phyloP scores from a whole-genome alignment of 2,113 vertebrate genomes.

The Pipa parva region DNA sequence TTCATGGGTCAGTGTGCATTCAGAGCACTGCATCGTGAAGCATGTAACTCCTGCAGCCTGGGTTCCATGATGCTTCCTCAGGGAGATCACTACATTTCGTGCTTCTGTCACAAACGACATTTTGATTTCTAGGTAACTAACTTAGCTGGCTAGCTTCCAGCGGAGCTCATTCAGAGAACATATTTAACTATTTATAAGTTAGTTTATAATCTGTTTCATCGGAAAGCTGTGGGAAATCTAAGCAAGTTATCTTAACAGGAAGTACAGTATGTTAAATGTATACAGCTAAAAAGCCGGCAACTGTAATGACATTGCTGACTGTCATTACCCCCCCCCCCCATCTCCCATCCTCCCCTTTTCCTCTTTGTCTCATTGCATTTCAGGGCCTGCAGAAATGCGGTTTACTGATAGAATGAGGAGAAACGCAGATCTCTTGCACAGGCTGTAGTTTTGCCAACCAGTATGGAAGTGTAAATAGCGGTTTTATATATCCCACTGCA shows the following conservation, averaged over 20 bases:
- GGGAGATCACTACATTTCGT: conserved; percentile 23
- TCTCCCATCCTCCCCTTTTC: not conserved
- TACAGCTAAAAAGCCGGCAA: conserved; percentile 4
- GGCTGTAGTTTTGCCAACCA: conserved; percentile 4
- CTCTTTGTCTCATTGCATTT: not conserved
- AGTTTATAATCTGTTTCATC: conserved; percentile 35
- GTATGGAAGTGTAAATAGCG: conserved; percentile 12
- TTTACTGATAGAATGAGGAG: not conserved
- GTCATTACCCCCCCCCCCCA: not conserved
- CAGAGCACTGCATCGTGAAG: conserved; percentile 29
- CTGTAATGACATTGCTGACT: not conserved
- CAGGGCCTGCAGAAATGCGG: not conserved
- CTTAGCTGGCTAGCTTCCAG: conserved; percentile 18
- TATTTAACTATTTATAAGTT: conserved; percentile 39
- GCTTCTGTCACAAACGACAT: conserved; percentile 31
- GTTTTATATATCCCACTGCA: conserved; percentile 43
- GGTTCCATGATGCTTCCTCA: conserved; percentile 13
- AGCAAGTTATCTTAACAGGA: conserved; percentile 15
- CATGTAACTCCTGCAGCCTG: conserved; percentile 12
- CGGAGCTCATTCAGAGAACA: conserved; percentile 23
- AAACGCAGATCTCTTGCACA: not conserved
- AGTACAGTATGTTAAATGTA: conserved; percentile 5
- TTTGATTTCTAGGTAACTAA: conserved; percentile 34
- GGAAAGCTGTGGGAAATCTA: conserved; percentile 26
- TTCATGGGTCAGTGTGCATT: conserved; percentile 31